Conservation (phyloP, 2,888 invertebrate genomes). For the Perithous albicinctus region DNA sequence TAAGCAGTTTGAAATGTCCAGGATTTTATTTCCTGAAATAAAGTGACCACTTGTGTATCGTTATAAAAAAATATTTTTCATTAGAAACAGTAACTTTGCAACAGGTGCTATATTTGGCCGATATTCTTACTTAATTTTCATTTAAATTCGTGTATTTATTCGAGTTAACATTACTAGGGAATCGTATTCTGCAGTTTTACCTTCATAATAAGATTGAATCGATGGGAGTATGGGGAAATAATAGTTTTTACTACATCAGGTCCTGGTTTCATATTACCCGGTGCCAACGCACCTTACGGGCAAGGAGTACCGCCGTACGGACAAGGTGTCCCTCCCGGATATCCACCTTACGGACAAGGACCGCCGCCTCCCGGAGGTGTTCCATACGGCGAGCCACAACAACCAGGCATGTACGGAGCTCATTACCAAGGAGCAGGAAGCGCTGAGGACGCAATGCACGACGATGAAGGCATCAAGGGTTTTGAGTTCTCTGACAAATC, state of each 20-base stretch:
- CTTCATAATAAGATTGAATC: no score
- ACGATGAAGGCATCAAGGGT: conserved; percentile 86
- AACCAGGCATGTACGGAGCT: conserved; percentile 80
- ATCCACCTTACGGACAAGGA: conserved; percentile 68
- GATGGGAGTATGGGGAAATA: no score
- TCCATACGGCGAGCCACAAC: conserved; percentile 75
- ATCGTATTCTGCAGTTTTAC: no score
- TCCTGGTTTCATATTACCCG: conserved; percentile 59
- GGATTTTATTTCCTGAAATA: no score
- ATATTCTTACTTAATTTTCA: no score
- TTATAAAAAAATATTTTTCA: no score
- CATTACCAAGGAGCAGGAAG: conserved; percentile 69
- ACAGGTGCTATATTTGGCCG: no score
- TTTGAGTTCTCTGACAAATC: conserved; percentile 90
- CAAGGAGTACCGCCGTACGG: conserved; percentile 33
- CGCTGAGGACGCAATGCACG: conserved; percentile 86
- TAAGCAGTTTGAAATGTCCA: no score
- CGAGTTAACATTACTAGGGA: no score
- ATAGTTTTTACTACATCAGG: conserved; percentile 28
- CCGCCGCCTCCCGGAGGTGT: conserved; percentile 74
- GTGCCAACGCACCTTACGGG: conserved; percentile 29
- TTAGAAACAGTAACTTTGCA: no score
- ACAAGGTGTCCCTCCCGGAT: conserved; percentile 60
- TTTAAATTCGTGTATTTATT: no score
- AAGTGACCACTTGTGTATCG: no score